Base-by-base conservation (phyloP, 2,888 invertebrate species). In the Tetranychus truncatus region DNA sequence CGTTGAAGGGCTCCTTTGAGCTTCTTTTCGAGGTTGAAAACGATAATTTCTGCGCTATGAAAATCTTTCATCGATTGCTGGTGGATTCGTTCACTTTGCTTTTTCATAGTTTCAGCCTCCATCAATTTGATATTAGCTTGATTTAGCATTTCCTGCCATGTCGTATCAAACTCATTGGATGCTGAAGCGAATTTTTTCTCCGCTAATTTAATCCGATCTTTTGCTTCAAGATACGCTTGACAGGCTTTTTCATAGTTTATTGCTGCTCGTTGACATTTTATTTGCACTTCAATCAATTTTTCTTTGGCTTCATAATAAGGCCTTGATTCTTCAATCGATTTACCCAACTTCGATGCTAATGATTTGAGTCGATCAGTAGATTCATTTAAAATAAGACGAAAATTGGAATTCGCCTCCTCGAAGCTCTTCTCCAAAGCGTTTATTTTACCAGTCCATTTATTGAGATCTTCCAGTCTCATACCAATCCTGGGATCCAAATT, bases 61-160 rank as follows among this genome's bases (percentile, higher is more conserved):
- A 76, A 76, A 34, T 76, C 67, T 66, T 73, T 55, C 72, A 77
- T 77, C 11, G 66, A 74, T n/a, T 34, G 15, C 15, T 45, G 21
- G 65, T 77, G 77, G n/a, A 76, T 66, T 20, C 21, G 21, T 74
- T 77, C 74, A 66, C 76, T 72, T 44, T 74, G 45, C 46, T 72
- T 72, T 21, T 74, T 74, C 73, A 76, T 65, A n/a, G 65, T 73
- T 71, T 76, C 72, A 65, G 77, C 77, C 65, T 76, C 76, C 73
- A 71, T 76, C 8, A 77, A 74, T 45, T 77, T 77, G 20, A 55
- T 24, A 44, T 72, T 77, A 4, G 77, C 77, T 34, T 72, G 73
- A 75, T 77, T 77, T 1, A 77, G 71, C 73, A 76, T 77, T 73
- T 77, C 77, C 69, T 77, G 77, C 77, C 77, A 77, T 34, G 71